Conservation (phyloP, 2,113 vertebrate genomes). For the Coracopsis vasa region DNA sequence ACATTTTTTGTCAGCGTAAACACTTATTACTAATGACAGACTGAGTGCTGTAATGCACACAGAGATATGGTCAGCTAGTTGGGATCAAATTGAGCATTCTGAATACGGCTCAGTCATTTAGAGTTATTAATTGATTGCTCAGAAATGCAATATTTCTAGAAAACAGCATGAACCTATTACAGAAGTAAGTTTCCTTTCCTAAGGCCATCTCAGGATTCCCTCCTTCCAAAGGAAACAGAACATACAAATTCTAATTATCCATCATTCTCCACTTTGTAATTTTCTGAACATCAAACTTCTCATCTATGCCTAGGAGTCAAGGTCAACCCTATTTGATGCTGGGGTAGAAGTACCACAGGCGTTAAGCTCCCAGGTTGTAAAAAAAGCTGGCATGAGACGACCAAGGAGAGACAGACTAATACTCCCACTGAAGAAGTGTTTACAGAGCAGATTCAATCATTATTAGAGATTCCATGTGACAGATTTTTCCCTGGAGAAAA, state of each 20-base stretch:
- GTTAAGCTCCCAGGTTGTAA: not conserved
- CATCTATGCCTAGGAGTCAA: fast-evolving
- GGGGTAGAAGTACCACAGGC: not conserved
- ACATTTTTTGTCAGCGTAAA: not conserved
- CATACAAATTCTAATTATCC: not conserved
- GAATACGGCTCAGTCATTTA: not conserved
- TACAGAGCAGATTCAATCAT: constrained; percentile 1
- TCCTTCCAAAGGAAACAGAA: not conserved
- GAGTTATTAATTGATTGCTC: not conserved
- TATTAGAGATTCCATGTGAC: not conserved
- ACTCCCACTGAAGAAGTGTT: not conserved
- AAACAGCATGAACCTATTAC: not conserved
- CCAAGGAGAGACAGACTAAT: not conserved
- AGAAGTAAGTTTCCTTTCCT: not conserved
- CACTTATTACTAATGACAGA: not conserved
- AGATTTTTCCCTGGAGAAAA: constrained; percentile 56
- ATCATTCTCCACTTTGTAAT: not conserved
- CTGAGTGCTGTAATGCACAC: not conserved
- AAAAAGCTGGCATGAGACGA: not conserved
- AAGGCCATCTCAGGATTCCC: not conserved
- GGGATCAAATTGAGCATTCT: not conserved
- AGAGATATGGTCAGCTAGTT: not conserved
- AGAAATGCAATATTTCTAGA: not conserved
- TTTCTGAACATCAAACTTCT: not conserved
- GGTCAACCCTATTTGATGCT: not conserved